Percentiles rank a stretch among this genome's conserved stretches.
phyloP scores from a whole-genome alignment of 1,140 invertebrate genomes.

The Drosophila nannoptera region DNA sequence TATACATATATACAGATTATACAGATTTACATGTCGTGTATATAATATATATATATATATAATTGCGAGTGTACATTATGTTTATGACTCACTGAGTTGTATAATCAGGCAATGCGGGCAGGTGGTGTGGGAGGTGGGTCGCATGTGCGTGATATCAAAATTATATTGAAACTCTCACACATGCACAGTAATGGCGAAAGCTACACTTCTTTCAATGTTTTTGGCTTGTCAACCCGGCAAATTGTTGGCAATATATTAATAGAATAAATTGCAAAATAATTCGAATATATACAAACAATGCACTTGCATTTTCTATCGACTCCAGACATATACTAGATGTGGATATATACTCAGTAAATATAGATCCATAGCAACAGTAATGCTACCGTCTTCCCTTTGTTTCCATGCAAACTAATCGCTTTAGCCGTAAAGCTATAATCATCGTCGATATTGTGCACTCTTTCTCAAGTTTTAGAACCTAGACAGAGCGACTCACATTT shows the following conservation, averaged over 20 bases:
- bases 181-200: not conserved
- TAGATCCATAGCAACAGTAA: not conserved
- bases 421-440: no score
- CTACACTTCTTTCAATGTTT: no score
- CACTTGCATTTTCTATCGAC: no score
- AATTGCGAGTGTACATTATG: slow-evolving; percentile 11
- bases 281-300: no score
- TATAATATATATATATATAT: slow-evolving; percentile 1
- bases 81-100: slow-evolving; percentile 30
- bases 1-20: not conserved
- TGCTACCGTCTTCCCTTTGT: not conserved
- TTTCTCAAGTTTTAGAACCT: not conserved
- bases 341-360: no score
- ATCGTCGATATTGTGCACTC: not conserved
- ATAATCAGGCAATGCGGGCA: slow-evolving; percentile 33
- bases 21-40: not conserved
- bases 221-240: no score
- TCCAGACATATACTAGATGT: no score
- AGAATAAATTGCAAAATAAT: no score
- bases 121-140: not conserved
- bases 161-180: slow-evolving; percentile 12
- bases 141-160: slow-evolving; percentile 43
- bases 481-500: no score
- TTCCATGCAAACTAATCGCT: not conserved
- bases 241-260: no score